Conservation (phyloP, 2,113 vertebrate species). For the Pomatorhinus ruficollis region DNA sequence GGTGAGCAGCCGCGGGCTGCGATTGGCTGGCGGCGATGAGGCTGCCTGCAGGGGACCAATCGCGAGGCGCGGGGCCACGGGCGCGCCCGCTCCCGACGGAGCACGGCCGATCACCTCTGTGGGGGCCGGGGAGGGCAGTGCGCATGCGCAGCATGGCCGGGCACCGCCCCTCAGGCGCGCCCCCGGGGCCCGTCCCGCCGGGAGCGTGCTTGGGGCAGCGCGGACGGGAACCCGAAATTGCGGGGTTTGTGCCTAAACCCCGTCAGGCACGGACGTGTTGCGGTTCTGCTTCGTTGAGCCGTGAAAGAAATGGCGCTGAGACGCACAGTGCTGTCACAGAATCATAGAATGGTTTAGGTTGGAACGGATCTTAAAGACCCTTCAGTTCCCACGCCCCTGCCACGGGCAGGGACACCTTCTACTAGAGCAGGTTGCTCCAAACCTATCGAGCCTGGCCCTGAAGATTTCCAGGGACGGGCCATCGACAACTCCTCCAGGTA, state of each 20-base stretch:
- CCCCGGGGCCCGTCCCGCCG: rapidly evolving
- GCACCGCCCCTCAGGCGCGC: not conserved
- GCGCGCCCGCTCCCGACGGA: not conserved
- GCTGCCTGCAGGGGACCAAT: not conserved
- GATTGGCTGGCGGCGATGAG: conserved; percentile 13
- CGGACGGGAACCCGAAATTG: rapidly evolving
- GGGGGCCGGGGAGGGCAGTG: not conserved
- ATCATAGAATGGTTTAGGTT: not conserved
- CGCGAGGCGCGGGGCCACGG: not conserved
- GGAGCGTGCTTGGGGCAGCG: no score
- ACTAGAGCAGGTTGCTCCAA: not conserved
- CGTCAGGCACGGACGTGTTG: rapidly evolving
- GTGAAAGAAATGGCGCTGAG: not conserved
- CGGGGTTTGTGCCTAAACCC: not conserved
- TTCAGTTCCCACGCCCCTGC: not conserved
- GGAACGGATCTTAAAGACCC: not conserved
- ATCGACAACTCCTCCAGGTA: not conserved
- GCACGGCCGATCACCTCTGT: not conserved
- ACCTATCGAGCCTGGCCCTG: not conserved
- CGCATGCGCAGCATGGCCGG: not conserved
- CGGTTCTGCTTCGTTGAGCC: rapidly evolving
- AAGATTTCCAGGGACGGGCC: not conserved
- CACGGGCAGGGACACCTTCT: not conserved
- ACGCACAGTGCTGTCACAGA: not conserved
- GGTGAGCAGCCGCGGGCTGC: not conserved